Percentiles rank a stretch among this genome's conserved stretches.
phyloP scores from a whole-genome alignment of 1,140 invertebrate species.

The Bombus cullumanus region DNA sequence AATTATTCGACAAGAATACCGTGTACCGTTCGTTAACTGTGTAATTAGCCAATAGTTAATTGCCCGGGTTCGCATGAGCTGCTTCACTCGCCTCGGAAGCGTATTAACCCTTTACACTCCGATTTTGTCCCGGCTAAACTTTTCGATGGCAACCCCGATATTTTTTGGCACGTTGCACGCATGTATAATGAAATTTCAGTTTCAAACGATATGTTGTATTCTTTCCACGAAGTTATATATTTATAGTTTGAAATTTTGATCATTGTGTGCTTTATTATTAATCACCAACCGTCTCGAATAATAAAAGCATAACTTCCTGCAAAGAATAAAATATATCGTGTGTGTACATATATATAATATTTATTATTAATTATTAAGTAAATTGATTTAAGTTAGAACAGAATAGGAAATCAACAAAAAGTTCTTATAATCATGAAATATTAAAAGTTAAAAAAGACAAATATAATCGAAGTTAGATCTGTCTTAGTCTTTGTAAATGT shows the following conservation, averaged over 20 bases:
- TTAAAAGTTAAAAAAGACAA: too few relatives aligned
- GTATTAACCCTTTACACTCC: constrained; percentile 38
- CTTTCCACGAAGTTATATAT: too few relatives aligned
- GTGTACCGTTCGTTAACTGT: constrained; percentile 62
- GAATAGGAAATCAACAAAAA: too few relatives aligned
- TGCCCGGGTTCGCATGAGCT: constrained; percentile 65
- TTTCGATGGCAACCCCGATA: not conserved
- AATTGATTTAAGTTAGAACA: too few relatives aligned
- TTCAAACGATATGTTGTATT: not conserved
- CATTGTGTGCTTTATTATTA: not conserved
- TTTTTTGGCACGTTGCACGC: not conserved
- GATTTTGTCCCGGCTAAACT: not conserved
- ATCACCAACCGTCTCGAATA: too few relatives aligned
- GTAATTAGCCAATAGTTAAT: constrained; percentile 71
- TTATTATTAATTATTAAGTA: too few relatives aligned
- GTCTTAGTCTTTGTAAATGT: too few relatives aligned
- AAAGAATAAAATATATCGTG: too few relatives aligned
- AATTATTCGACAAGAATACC: constrained; percentile 62
- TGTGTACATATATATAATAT: too few relatives aligned
- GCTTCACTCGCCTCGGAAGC: constrained; percentile 30
- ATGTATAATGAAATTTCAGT: not conserved
- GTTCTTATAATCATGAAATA: too few relatives aligned
- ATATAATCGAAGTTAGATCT: too few relatives aligned
- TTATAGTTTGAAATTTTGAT: not conserved
- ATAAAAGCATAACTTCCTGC: too few relatives aligned